Base-by-base conservation (phyloP, 23 tunicate species). In the Ascidia mentula region DNA sequence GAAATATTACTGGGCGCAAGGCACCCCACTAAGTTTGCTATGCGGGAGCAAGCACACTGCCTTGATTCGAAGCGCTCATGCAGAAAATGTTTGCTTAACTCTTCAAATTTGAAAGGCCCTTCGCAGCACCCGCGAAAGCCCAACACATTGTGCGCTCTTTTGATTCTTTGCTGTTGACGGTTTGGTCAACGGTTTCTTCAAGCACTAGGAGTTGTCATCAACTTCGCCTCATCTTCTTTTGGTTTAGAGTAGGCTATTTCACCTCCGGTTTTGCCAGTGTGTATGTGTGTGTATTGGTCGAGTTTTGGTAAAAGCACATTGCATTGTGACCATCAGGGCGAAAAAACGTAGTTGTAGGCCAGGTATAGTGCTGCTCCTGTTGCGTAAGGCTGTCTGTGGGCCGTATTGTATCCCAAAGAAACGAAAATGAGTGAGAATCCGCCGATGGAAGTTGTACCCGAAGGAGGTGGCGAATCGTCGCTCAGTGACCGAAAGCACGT, bases 401-500 rank as follows among this genome's bases (percentile, higher is more conserved):
- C 24, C 13, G 65, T 20, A 53, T 28, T 28, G 65, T 20, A 53
- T 20, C 65, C 13, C 28, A 53, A 53, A 53, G 15, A 42, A 9
- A 28, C 65, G 13, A 53, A 53, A 37, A 74, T 74, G 78, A 32
- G 40, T 28, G 53, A 74, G 38, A 38, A 74, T 9, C 6, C 18
- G 30, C 22, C 80, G 26, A 31, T 18, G 17, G 82, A 79, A 60
- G 83, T 79, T 37, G 75, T 61, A 0, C 83, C 83, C 6, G 26
- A 34, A 4, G 30, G 30, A 1, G 17, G 12, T 28, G 75, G 59
- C 6, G 80, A 80, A 28, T 38, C 80, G 3, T 45, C 83, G 3
- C 71, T 76, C 9, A 45, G 79, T 60, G 86, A 91, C 38, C 76
- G 97, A 36, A 92, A 77, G 42, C 90, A 92, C 45, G 86, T 83